Evolutionary conservation across 2,888 invertebrate genomes (phyloP).

Genomic region (Tinea semifulvella): DNA sequence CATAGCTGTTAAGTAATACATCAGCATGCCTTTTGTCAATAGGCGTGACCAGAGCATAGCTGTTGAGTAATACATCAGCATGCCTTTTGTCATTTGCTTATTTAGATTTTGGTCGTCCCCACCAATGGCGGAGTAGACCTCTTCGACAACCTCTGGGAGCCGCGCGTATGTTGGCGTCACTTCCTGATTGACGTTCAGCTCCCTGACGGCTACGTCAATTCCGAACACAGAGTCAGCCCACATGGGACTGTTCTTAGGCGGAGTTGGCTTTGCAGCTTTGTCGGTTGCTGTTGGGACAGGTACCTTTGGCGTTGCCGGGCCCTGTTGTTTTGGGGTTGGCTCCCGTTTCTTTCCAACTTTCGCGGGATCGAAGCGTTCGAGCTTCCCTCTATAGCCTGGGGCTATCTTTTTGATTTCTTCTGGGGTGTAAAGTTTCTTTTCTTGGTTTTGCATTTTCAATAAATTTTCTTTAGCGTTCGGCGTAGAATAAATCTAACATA

Average conservation of each 20-base stretch:
- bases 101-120: constrained; percentile 24
- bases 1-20: constrained; percentile 22
- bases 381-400: constrained; percentile 18
- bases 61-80: constrained; percentile 22
- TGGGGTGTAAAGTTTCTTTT: constrained; percentile 17
- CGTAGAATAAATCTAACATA: constrained; percentile 16
- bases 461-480: constrained; percentile 17
- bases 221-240: constrained; percentile 25
- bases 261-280: constrained; percentile 16
- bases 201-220: constrained; percentile 21
- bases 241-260: constrained; percentile 17
- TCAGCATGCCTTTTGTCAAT: constrained; percentile 22
- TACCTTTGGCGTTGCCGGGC: constrained; percentile 13
- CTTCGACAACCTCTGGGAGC: constrained; percentile 21
- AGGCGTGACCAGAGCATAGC: constrained; percentile 23
- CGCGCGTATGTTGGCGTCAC: constrained; percentile 20
- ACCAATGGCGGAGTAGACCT: constrained; percentile 22
- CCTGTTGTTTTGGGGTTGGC: background rate
- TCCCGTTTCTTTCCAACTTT: constrained; percentile 16
- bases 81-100: constrained; percentile 22
- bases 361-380: constrained; percentile 19
- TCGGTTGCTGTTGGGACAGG: constrained; percentile 15
- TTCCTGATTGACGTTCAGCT: constrained; percentile 22
- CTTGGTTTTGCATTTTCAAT: constrained; percentile 8
- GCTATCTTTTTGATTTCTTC: constrained; percentile 19